Percentiles rank a stretch among this genome's conserved stretches.
phyloP scores from a whole-genome alignment of 2,113 vertebrate species.

The Mesoclemmys tuberculata region DNA sequence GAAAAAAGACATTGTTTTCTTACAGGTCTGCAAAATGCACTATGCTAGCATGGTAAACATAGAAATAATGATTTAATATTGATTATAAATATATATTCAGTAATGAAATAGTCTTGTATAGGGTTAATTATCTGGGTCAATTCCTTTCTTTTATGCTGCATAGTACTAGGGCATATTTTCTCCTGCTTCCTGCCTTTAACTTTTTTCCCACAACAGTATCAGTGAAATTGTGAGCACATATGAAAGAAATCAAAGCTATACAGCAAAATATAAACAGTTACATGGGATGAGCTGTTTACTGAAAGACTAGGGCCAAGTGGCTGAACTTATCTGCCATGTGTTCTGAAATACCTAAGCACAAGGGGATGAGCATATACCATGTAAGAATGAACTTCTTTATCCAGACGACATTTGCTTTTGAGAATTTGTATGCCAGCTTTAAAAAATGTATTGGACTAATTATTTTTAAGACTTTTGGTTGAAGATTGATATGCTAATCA shows the following conservation, averaged over 20 bases:
- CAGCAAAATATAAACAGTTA: not conserved
- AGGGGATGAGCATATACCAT: not conserved
- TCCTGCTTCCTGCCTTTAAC: not conserved
- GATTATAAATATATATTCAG: not conserved
- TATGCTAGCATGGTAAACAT: not conserved
- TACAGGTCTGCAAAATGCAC: not conserved
- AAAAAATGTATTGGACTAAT: not conserved
- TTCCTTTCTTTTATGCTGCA: not conserved
- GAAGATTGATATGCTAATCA: not conserved
- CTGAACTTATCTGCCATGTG: not conserved
- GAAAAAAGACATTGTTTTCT: not conserved
- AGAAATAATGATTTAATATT: not conserved
- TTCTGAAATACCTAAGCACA: not conserved
- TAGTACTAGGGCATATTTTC: not conserved
- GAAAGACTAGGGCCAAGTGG: not conserved
- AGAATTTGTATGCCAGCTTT: not conserved
- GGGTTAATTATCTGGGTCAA: not conserved
- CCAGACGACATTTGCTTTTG: not conserved
- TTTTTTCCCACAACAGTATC: not conserved
- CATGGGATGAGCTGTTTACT: not conserved
- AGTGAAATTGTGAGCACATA: not conserved
- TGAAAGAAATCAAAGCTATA: not conserved
- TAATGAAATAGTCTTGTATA: not conserved
- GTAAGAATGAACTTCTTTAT: not conserved
- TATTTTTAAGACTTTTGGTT: not conserved